Percentiles rank a stretch among this genome's conserved stretches.
Conservation (phyloP, 2,888 invertebrate genomes). For the Hermodice carunculata region DNA sequence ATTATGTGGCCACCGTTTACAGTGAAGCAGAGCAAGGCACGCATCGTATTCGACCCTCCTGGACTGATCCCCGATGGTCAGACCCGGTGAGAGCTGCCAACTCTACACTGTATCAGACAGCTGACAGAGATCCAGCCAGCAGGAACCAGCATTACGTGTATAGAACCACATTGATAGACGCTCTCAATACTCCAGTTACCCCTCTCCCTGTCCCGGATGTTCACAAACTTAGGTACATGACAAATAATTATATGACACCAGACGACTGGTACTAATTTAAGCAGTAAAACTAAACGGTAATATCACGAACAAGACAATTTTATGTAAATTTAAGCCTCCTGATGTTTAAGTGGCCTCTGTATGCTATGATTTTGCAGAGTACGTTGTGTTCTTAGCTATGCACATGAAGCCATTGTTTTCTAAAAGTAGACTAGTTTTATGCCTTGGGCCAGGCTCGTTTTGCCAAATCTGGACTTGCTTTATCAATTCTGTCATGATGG, state of each 20-base stretch:
- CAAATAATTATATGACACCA: slow-evolving; percentile 40
- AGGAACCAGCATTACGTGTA: slow-evolving; percentile 33
- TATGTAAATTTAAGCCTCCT: too few relatives aligned
- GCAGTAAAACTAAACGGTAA: too few relatives aligned
- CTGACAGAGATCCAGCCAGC: slow-evolving; percentile 35
- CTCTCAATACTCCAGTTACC: slow-evolving; percentile 32
- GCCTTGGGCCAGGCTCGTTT: too few relatives aligned
- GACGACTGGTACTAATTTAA: slow-evolving; percentile 44
- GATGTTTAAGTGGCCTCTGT: too few relatives aligned
- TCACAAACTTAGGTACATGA: slow-evolving; percentile 48
- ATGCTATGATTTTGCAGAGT: too few relatives aligned
- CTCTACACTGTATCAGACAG: slow-evolving; percentile 37
- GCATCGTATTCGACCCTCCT: slow-evolving; percentile 33
- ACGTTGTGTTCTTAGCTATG: too few relatives aligned
- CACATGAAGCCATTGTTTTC: too few relatives aligned
- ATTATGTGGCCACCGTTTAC: slow-evolving; percentile 33
- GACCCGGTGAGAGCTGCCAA: slow-evolving; percentile 20
- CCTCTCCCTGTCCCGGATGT: slow-evolving; percentile 44
- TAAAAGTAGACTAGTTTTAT: too few relatives aligned
- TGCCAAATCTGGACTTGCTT: too few relatives aligned
- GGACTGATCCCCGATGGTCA: slow-evolving; percentile 36
- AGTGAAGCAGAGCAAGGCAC: slow-evolving; percentile 31
- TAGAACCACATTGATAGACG: slow-evolving; percentile 30
- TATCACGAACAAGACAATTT: too few relatives aligned
- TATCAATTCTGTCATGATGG: too few relatives aligned